Evolutionary conservation across 2,113 vertebrate species (phyloP).

Genomic region (Halichoerus grypus): DNA sequence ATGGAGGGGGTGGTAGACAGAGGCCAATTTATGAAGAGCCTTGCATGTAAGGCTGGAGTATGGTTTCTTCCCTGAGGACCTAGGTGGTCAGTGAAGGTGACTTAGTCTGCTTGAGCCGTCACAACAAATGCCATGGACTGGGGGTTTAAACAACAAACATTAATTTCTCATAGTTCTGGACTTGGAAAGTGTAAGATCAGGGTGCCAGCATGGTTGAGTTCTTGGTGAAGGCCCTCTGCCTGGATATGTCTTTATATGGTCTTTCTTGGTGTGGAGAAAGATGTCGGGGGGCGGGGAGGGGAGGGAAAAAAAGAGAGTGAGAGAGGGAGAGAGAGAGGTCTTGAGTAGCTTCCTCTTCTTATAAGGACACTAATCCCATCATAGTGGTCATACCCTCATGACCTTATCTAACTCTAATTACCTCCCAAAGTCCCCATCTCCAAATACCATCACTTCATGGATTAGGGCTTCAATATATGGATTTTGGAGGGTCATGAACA

Average conservation of each 20-base stretch:
- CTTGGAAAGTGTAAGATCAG: background rate
- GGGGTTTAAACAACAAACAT: background rate
- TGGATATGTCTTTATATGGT: background rate
- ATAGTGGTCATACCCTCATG: background rate
- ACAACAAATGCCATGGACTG: no score
- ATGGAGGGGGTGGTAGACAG: no score
- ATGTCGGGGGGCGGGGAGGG: rapidly evolving
- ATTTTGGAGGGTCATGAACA: background rate
- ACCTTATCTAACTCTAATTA: background rate
- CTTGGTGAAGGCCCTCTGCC: background rate
- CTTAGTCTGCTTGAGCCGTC: background rate
- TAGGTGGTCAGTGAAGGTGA: background rate
- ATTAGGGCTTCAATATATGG: background rate
- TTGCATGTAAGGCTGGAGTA: background rate
- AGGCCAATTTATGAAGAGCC: background rate
- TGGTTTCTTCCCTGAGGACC: background rate
- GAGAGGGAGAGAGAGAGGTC: background rate
- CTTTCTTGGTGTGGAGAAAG: background rate
- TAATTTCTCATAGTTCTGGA: background rate
- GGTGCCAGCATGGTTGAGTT: background rate
- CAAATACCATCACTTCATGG: background rate
- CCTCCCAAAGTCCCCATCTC: background rate
- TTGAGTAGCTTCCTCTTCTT: background rate
- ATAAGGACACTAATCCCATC: background rate
- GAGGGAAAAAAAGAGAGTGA: background rate